These are phyloP conservation scores for Arrhopalites spinosus DNA, from an alignment of 2,888 invertebrate species.

Conservation along the genomic window DNA sequence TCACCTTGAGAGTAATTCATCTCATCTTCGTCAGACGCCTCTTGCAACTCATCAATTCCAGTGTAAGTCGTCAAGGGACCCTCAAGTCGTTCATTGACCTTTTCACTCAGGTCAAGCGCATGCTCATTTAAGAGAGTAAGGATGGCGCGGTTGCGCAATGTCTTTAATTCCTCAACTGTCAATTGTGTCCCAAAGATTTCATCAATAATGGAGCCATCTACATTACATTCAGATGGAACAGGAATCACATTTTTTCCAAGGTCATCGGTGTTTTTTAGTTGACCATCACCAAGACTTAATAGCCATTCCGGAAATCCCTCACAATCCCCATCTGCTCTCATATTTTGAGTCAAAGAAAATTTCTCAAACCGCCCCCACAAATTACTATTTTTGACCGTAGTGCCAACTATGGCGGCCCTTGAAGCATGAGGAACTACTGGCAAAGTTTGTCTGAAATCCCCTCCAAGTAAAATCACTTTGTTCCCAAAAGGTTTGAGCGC, in stretches of 20 bases:
- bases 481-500: slow-evolving; percentile 43
- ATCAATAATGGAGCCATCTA: slow-evolving; percentile 13
- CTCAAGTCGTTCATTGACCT: slow-evolving; percentile 3
- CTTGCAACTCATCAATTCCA: slow-evolving; percentile 38
- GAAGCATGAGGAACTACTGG: slow-evolving; percentile 42
- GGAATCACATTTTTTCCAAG: not conserved
- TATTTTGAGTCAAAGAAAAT: slow-evolving; percentile 35
- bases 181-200: slow-evolving; percentile 36
- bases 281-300: slow-evolving; percentile 36
- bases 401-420: slow-evolving; percentile 29
- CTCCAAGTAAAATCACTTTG: slow-evolving; percentile 43
- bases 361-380: slow-evolving; percentile 41
- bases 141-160: slow-evolving; percentile 26
- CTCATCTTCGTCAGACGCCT: slow-evolving; percentile 21
- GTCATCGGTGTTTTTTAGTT: not conserved
- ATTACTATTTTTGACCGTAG: slow-evolving; percentile 24
- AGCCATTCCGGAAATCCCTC: slow-evolving; percentile 27
- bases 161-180: not conserved
- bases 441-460: slow-evolving; percentile 49
- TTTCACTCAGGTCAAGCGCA: slow-evolving; percentile 27
- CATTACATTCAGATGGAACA: slow-evolving; percentile 14
- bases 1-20: no score
- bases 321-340: slow-evolving; percentile 30
- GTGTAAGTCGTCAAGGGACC: slow-evolving; percentile 14
- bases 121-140: slow-evolving; percentile 42